Evolutionary conservation across 2,113 vertebrate genomes (phyloP), one percentile per base, ranked within the genome.

Genomic region (Ornithorhynchus anatinus): DNA sequence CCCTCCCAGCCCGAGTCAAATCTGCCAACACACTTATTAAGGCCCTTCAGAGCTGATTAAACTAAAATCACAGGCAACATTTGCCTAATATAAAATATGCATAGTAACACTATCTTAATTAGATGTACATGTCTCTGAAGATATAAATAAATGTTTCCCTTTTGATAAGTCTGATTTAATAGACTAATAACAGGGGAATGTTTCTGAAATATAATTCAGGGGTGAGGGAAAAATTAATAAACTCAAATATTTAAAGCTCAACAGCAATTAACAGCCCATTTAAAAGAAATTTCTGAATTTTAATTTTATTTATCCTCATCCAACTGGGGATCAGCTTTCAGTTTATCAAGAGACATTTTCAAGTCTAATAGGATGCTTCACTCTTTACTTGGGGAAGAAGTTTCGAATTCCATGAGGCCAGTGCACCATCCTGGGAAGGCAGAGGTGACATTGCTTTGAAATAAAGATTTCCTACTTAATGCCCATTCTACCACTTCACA

Each of bases 61-160:
- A 80, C 33, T 54, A 69, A 84, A 89, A 79, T 50, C 84, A 60
- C 68, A 79, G 79, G 78, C 86, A 69, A 43, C 15, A 0, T 88
- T 82, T 84, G 76, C 72, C 85, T 72, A 31, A 67, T 71, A 54
- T 81, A 76, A 89, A 86, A 85, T 80, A 88, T 84, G 78, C 78
- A 71, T 33, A 75, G 78, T 42, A 86, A 72, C 64, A 72, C 72
- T 57, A 51, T 69, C 72, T 85, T 87, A 91, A 92, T 92, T 86
- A 90, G 86, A 84, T 31, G 35, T 53, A 77, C 71, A 71, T 9
- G 3, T 82, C 82, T 89, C 89, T 69, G 77, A 89, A 89, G 86
- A 81, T 85, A 91, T 85, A 91, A 87, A 89, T 92, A 89, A 84
- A 90, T 57, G 69, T 86, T 87, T 89, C 86, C 75, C 87, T 91